These are phyloP conservation scores for Drosophila melanica DNA, from an alignment of 1,140 invertebrate species.

Conservation along the genomic window DNA sequence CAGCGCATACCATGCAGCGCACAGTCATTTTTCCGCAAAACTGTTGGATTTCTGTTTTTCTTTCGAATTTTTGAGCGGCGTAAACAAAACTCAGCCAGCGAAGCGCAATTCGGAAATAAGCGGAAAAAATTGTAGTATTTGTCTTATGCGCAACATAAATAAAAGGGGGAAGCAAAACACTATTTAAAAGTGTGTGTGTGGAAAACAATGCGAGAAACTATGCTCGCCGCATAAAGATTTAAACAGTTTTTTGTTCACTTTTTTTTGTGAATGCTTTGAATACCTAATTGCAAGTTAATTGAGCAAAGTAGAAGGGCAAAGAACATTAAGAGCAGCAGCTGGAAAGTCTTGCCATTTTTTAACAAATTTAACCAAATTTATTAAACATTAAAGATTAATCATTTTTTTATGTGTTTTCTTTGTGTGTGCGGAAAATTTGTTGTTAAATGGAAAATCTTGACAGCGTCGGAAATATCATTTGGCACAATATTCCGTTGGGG, in stretches of 20 bases:
- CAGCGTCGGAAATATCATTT: conserved; percentile 66
- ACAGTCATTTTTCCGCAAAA: conserved; percentile 37
- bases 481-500: conserved; percentile 3
- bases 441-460: conserved; percentile 34
- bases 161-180: conserved; percentile 29
- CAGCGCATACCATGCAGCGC: conserved; percentile 28
- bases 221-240: conserved; percentile 19
- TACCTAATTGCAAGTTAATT: conserved; percentile 40
- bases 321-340: not conserved
- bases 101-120: conserved; percentile 57
- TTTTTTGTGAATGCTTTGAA: conserved; percentile 17
- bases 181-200: conserved; percentile 12
- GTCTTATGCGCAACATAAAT: conserved; percentile 57
- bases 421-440: conserved; percentile 33
- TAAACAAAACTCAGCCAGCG: conserved; percentile 51
- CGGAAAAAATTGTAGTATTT: conserved; percentile 36
- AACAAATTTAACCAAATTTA: conserved; percentile 43
- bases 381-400: conserved; percentile 49
- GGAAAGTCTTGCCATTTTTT: not conserved
- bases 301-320: conserved; percentile 15
- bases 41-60: conserved; percentile 20
- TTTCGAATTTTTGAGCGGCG: conserved; percentile 21
- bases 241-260: not conserved
- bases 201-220: conserved; percentile 25
- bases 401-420: conserved; percentile 16